Percentiles rank a stretch among this genome's conserved stretches.
These are phyloP conservation scores for Onychostruthus taczanowskii DNA, from an alignment of 2,113 vertebrate species.

Conservation along the genomic window DNA sequence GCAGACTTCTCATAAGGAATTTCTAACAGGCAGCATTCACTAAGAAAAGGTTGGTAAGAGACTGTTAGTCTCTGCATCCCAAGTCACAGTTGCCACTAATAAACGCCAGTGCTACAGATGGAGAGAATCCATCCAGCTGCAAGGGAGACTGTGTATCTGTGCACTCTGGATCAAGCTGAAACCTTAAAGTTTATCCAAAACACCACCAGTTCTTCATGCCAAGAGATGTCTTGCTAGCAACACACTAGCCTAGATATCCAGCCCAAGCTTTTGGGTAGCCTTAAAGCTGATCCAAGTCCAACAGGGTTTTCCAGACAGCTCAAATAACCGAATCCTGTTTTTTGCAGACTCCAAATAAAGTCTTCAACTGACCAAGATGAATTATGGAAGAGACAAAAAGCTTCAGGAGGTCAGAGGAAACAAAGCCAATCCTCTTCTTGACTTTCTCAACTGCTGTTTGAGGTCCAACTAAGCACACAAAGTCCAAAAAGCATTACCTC, in stretches of 20 bases:
- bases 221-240: background rate
- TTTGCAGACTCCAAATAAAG: background rate
- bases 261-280: background rate
- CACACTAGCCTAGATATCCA: background rate
- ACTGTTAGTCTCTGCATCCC: background rate
- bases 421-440: background rate
- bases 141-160: background rate
- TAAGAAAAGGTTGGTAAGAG: background rate
- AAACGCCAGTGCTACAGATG: rapidly evolving
- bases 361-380: background rate
- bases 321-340: background rate
- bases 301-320: background rate
- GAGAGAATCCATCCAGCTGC: background rate
- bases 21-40: background rate
- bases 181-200: background rate
- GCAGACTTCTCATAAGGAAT: background rate
- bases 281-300: background rate
- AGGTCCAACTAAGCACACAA: background rate
- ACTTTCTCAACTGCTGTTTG: background rate
- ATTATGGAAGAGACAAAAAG: background rate
- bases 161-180: background rate
- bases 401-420: background rate
- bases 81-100: background rate
- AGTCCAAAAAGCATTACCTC: background rate
- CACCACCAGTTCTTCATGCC: background rate